These are phyloP conservation scores for Monochamus saltuarius DNA, from an alignment of 1,140 invertebrate species.

Conservation along the genomic window DNA sequence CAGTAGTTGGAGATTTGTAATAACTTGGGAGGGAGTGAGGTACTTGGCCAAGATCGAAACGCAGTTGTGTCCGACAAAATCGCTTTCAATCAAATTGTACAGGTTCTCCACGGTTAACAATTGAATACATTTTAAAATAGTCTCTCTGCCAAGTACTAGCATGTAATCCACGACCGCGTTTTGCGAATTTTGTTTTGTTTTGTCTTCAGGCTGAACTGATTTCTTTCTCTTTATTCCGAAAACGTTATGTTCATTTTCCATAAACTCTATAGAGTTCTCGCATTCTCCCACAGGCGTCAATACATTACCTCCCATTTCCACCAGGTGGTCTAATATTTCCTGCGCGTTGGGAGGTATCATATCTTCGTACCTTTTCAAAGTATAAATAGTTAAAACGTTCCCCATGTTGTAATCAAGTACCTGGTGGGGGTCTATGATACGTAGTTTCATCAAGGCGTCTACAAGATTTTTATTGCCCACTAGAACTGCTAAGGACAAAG, in stretches of 20 bases:
- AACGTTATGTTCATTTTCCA: constrained; percentile 21
- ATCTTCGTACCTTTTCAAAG: constrained; percentile 36
- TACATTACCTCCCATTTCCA: constrained; percentile 37
- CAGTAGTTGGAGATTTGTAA: constrained; percentile 27
- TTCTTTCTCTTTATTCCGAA: constrained; percentile 4
- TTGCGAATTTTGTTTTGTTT: constrained; percentile 17
- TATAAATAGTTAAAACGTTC: constrained; percentile 37
- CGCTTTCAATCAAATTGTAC: constrained; percentile 24
- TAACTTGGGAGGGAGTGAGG: constrained; percentile 23
- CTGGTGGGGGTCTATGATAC: constrained; percentile 35
- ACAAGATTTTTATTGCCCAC: constrained; percentile 38
- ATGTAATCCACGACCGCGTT: constrained; percentile 19
- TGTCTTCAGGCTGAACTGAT: constrained; percentile 5
- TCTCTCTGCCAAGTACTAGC: constrained; percentile 19
- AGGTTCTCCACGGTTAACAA: constrained; percentile 23
- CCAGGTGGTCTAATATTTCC: constrained; percentile 32
- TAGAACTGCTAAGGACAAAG: constrained; percentile 43
- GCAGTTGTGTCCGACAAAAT: constrained; percentile 20
- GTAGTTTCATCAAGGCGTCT: constrained; percentile 29
- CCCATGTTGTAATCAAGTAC: constrained; percentile 37
- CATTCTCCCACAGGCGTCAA: constrained; percentile 27
- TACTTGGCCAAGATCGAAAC: constrained; percentile 26
- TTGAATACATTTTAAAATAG: constrained; percentile 31
- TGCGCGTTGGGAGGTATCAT: constrained; percentile 27
- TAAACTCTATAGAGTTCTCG: constrained; percentile 34